Evolutionary conservation across 1,140 invertebrate genomes (phyloP).

Genomic region (Drosophila kikkawai): DNA sequence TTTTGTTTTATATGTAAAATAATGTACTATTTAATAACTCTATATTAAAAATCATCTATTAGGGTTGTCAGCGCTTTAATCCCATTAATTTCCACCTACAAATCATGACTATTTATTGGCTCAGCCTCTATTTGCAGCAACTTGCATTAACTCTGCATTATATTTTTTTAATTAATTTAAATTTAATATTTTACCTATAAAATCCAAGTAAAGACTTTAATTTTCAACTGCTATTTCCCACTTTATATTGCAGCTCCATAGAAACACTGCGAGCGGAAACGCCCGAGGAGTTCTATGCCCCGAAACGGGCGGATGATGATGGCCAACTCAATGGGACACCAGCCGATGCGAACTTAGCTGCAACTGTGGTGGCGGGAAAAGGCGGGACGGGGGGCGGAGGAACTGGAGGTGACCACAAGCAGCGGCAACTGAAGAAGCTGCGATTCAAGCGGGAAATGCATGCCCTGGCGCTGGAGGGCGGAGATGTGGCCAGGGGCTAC

Average conservation of each 20-base stretch:
- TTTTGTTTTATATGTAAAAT: background rate
- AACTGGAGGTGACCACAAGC: constrained; percentile 35
- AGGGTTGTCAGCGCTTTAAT: background rate
- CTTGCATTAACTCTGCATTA: background rate
- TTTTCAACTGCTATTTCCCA: constrained; percentile 12
- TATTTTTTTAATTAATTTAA: background rate
- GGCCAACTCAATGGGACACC: constrained; percentile 69
- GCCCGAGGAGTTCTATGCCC: constrained; percentile 73
- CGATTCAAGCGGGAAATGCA: constrained; percentile 70
- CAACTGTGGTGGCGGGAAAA: background rate
- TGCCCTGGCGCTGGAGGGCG: constrained; percentile 74
- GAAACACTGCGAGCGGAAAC: constrained; percentile 77
- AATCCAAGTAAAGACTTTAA: background rate
- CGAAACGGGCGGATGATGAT: constrained; percentile 67
- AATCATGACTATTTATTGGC: constrained; percentile 19
- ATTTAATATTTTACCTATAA: background rate
- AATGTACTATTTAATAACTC: background rate
- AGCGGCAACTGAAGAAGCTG: constrained; percentile 67
- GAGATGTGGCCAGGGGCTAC: constrained; percentile 77
- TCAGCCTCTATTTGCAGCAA: too few relatives aligned
- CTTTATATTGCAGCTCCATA: constrained; percentile 68
- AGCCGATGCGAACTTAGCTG: constrained; percentile 19
- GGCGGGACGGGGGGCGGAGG: background rate
- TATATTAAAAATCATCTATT: background rate
- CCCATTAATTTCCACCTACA: background rate